phyloP scores from a whole-genome alignment of 2,888 invertebrate species.

The Polydrusus cervinus region DNA sequence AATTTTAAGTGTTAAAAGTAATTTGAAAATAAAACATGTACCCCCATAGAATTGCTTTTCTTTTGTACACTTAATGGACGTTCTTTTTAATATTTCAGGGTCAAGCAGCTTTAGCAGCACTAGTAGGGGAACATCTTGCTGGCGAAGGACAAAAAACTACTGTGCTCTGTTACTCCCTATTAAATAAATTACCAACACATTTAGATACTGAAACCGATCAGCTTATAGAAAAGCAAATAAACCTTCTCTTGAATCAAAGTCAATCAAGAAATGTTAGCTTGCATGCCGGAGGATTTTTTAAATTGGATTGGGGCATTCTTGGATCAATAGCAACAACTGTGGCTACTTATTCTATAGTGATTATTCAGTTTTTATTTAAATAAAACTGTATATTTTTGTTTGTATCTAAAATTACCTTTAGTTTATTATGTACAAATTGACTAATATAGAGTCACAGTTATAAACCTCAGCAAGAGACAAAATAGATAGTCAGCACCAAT shows the following conservation, averaged over 20 bases:
- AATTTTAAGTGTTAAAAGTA: too few relatives aligned
- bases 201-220: slow-evolving; percentile 12
- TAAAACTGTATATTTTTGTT: too few relatives aligned
- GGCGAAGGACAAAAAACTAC: slow-evolving; percentile 40
- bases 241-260: slow-evolving; percentile 42
- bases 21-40: too few relatives aligned
- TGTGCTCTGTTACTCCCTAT: slow-evolving; percentile 37
- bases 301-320: slow-evolving; percentile 48
- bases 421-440: too few relatives aligned
- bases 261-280: slow-evolving; percentile 41
- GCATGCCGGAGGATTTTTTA: slow-evolving; percentile 54
- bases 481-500: too few relatives aligned
- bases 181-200: slow-evolving; percentile 35
- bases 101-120: slow-evolving; percentile 41
- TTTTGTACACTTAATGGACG: too few relatives aligned
- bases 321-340: slow-evolving; percentile 49
- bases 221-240: slow-evolving; percentile 37
- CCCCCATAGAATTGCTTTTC: too few relatives aligned
- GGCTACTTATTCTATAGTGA: slow-evolving; percentile 51
- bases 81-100: slow-evolving; percentile 37
- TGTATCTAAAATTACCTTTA: too few relatives aligned
- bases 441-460: too few relatives aligned
- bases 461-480: too few relatives aligned
- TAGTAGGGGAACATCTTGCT: slow-evolving; percentile 41
- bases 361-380: slow-evolving; percentile 48